Conservation (phyloP, 2,888 invertebrate species). For the Sialis fuliginosa region DNA sequence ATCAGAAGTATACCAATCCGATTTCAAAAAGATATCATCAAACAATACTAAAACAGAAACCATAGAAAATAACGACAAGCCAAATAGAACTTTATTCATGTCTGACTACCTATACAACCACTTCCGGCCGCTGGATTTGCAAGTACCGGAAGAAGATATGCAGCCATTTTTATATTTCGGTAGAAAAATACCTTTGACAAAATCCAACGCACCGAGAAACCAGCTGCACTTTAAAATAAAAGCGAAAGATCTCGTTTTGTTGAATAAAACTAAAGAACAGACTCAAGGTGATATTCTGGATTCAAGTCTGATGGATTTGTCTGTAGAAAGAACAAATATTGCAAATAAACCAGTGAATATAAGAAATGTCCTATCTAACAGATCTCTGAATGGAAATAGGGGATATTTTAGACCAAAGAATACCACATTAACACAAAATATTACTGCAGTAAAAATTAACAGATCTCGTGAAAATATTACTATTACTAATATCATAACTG, state of each 20-base stretch:
- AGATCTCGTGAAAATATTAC: constrained; percentile 16
- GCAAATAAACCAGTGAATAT: constrained; percentile 34
- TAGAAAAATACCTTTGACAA: constrained; percentile 33
- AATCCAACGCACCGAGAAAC: constrained; percentile 21
- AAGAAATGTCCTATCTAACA: constrained; percentile 25
- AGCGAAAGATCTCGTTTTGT: no score
- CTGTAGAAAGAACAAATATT: constrained; percentile 34
- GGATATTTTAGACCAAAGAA: constrained; percentile 20
- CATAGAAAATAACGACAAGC: constrained; percentile 24
- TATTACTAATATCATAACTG: constrained; percentile 8
- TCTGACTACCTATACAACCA: constrained; percentile 44
- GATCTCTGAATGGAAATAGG: constrained; percentile 28
- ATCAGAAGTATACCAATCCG: not conserved
- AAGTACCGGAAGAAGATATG: constrained; percentile 44
- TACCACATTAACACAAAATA: constrained; percentile 4
- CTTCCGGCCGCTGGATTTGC: constrained; percentile 41
- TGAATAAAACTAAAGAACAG: constrained; percentile 6
- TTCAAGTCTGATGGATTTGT: constrained; percentile 30
- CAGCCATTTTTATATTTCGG: constrained; percentile 55
- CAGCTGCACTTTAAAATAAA: constrained; percentile 14
- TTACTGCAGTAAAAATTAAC: constrained; percentile 16
- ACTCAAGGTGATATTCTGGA: constrained; percentile 9
- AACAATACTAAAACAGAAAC: constrained; percentile 21
- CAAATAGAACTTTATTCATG: constrained; percentile 36
- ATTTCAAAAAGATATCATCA: constrained; percentile 4